Percentiles rank a stretch among this genome's conserved stretches.
These are phyloP conservation scores for Hypomecis atomaria DNA, from an alignment of 2,888 invertebrate genomes.

Conservation along the genomic window DNA sequence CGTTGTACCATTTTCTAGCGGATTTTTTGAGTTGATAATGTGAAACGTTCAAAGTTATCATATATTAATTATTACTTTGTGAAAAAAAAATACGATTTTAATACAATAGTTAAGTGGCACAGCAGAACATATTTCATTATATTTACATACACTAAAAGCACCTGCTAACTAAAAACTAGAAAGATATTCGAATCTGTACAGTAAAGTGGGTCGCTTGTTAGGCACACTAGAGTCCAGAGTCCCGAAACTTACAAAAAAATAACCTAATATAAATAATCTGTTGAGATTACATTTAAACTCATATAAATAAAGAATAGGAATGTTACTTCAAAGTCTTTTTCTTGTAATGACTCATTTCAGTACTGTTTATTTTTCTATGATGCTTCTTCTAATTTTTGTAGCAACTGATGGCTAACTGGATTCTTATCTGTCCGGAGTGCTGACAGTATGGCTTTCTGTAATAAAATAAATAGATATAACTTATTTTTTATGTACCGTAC, in stretches of 20 bases:
- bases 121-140: not conserved
- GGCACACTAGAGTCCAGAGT: not conserved
- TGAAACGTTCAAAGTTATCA: too few species aligned
- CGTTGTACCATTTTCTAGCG: too few species aligned
- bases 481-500: not conserved
- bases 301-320: slow-evolving; percentile 12
- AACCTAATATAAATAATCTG: not conserved
- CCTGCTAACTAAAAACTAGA: not conserved
- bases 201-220: not conserved
- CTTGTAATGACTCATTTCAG: not conserved
- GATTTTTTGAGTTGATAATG: too few species aligned
- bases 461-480: slow-evolving; percentile 43
- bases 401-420: slow-evolving; percentile 53
- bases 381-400: slow-evolving; percentile 59
- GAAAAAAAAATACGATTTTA: too few species aligned
- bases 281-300: not conserved
- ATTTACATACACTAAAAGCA: slow-evolving; percentile 4
- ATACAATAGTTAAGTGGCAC: too few species aligned
- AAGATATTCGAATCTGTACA: not conserved
- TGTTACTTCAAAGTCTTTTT: slow-evolving; percentile 1
- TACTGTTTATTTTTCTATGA: slow-evolving; percentile 8
- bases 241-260: not conserved
- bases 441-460: slow-evolving; percentile 67
- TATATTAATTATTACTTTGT: too few species aligned
- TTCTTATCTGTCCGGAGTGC: slow-evolving; percentile 58